Evolutionary conservation across 30 jellyfish, hydroid and myxozoan species (phyloP), one percentile per base, ranked within the genome.

Genomic region (Aurelia sp.): DNA sequence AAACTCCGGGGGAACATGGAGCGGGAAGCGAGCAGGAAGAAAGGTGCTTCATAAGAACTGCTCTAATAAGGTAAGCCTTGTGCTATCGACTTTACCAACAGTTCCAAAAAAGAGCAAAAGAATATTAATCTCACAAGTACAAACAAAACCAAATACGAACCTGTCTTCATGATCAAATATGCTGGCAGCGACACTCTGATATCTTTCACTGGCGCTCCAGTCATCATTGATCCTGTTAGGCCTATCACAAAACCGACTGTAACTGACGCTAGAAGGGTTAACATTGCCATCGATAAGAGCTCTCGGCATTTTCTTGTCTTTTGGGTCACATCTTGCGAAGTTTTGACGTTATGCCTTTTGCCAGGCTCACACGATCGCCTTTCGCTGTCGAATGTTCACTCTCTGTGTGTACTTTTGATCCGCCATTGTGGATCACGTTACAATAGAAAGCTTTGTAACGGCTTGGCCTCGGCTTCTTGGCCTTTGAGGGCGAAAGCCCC

Each of bases 161-260:
- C 90, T 80, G 21, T 80, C 90, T 67, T 80, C 61, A 3, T 37
- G 76, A 40, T 80, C 92, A 60, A 83, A 83, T 6, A 71, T 37
- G 19, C 50, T 61, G 4, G 86, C 92, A 31, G 86, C 92, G 20
- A 83, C 86, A 22, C 44, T 76, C 23, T 65, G 85, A 60, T 83
- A 83, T 31, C 92, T 41, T 22, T 71, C 86, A 53, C 81, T 47
- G 13, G 92, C 92, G 40, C 86, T 57, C 13, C 44, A 13, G 64
- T 55, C 76, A 13, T 62, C 68, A 48, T 72, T 23, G 63, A n/a
- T 72, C 22, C 33, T 21, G 62, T 33, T 75, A 21, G 86, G 86
- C 86, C 86, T 41, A 75, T 57, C 63, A 60, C 15, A 19, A 63
- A 41, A 33, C 10, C 4, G 50, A 7, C 50, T 37, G 50, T 37